Base-by-base conservation (phyloP, 2,797 vertebrate species). In the Protosalanx chinensis region DNA sequence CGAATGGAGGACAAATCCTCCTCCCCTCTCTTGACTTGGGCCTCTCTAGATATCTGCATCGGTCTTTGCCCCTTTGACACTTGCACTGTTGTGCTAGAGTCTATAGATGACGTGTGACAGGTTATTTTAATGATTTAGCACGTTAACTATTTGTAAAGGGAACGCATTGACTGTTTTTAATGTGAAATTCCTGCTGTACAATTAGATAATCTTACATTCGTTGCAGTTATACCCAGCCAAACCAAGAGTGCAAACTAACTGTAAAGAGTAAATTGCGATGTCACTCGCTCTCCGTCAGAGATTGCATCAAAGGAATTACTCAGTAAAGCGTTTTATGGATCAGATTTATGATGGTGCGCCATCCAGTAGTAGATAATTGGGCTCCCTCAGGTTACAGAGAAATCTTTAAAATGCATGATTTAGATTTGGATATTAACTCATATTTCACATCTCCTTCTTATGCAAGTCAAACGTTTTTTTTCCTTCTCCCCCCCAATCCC, bases 11-110 rank as follows among this genome's bases (percentile, higher is more conserved):
- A 46, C 41, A 46, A 13, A 46, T 46, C 41, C 12, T 46, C 13
- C 41, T 46, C 16, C n/a, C 32, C 49, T 66, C 3, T 75, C 76
- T 75, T 41, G 35, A 41, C 15, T 73, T 46, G 72, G 79, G 74
- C 81, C 81, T 76, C 70, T 71, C 59, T 73, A 51, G 29, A 59
- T 68, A 12, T 8, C 41, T 46, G 7, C 41, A 46, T 12, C 51
- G 62, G 72, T 84, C 80, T 85, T 87, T 86, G 85, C 85, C 61
- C 60, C 65, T 5, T 59, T 56, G 8, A 6, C 1, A 2, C 27
- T 63, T 1, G 46, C 0, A 27, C 7, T 41, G 32, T 16, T 3
- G 56, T 12, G 41, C 41, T 46, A 12, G 2, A 46, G 1, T 1
- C 8, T 13, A 41, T 41, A 13, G 41, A 41, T 41, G 37, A 13